phyloP scores from a whole-genome alignment of 2,888 invertebrate genomes.

The Erebia epiphron region DNA sequence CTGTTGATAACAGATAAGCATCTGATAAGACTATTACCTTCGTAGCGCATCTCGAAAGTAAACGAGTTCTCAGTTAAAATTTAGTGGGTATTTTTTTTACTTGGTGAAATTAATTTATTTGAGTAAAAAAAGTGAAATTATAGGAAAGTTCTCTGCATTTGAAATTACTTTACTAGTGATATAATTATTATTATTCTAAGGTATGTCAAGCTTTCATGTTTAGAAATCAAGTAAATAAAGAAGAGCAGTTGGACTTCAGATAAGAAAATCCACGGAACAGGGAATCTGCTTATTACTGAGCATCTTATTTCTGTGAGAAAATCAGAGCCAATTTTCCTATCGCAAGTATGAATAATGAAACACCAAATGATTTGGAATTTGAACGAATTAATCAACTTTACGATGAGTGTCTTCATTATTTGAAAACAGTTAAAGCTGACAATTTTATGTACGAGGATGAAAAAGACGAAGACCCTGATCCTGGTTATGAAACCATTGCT shows the following conservation, averaged over 20 bases:
- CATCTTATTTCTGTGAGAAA: too few species aligned
- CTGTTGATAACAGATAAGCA: slow-evolving; percentile 50
- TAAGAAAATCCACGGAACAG: background rate
- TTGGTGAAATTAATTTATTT: background rate
- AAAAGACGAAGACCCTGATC: slow-evolving; percentile 41
- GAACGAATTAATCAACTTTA: slow-evolving; percentile 66
- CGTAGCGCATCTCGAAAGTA: slow-evolving; percentile 16
- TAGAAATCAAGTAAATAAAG: too few species aligned
- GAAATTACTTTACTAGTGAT: too few species aligned
- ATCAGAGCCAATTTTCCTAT: background rate
- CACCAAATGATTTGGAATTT: slow-evolving; percentile 52
- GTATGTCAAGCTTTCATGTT: too few species aligned
- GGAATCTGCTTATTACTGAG: too few species aligned
- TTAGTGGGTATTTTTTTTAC: background rate
- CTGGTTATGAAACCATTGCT: slow-evolving; percentile 56
- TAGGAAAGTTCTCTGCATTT: background rate
- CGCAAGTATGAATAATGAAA: slow-evolving; percentile 42
- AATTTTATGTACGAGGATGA: slow-evolving; percentile 31
- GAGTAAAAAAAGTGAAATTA: background rate
- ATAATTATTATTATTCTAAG: too few species aligned
- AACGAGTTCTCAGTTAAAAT: slow-evolving; percentile 9
- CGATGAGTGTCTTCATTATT: slow-evolving; percentile 70
- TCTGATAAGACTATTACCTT: slow-evolving; percentile 43
- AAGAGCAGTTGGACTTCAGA: too few species aligned
- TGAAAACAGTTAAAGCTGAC: slow-evolving; percentile 48